Conservation (phyloP, 1,140 invertebrate species). For the Lamellibrachia luymesi region DNA sequence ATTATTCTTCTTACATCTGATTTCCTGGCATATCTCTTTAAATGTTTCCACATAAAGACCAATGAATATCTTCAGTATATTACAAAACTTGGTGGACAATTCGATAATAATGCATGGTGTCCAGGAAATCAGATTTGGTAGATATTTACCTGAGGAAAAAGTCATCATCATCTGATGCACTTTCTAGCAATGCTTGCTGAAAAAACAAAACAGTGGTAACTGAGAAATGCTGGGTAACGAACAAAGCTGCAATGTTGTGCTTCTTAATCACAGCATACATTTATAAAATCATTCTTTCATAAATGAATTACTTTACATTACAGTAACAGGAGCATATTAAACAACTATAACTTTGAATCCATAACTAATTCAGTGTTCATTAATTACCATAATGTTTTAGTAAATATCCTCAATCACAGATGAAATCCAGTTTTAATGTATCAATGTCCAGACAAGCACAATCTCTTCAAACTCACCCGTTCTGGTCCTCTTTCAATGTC, state of each 20-base stretch:
- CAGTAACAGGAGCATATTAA: not conserved
- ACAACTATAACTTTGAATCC: not conserved
- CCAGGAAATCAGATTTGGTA: not conserved
- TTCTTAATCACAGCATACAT: not conserved
- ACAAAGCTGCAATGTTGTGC: no score
- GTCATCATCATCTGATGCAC: slow-evolving; percentile 15
- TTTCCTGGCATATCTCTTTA: no score
- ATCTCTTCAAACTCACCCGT: slow-evolving; percentile 2
- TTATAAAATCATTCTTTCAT: not conserved
- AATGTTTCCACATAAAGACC: no score
- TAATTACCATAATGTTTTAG: not conserved
- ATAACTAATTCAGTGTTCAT: not conserved
- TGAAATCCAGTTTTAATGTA: not conserved
- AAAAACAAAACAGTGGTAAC: slow-evolving; percentile 6
- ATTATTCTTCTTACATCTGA: no score
- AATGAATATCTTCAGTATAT: not conserved
- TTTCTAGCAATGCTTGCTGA: slow-evolving; percentile 18
- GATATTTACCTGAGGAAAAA: slow-evolving; percentile 19
- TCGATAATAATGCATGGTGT: not conserved
- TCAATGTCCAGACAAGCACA: not conserved
- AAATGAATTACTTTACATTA: not conserved
- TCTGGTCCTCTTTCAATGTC: not conserved
- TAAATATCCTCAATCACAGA: not conserved
- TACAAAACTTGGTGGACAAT: not conserved
- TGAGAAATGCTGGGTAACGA: not conserved